phyloP scores from a whole-genome alignment of 2,113 vertebrate species.

The Mesitornis unicolor region DNA sequence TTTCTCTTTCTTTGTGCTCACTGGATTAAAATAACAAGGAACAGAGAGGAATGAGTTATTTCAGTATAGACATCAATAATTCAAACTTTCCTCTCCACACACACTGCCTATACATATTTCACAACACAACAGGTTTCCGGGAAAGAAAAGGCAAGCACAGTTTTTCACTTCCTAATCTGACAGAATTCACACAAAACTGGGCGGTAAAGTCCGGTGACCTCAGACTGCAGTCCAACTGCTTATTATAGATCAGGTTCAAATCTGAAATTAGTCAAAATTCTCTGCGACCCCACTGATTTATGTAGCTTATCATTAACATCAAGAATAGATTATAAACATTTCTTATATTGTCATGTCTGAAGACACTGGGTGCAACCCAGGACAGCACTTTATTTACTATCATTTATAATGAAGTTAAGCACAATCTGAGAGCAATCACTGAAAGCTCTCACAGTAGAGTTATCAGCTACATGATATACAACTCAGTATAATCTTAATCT shows the following conservation, averaged over 20 bases:
- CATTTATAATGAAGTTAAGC: background rate
- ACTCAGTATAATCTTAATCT: background rate
- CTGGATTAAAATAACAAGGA: background rate
- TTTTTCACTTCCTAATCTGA: background rate
- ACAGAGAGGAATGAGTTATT: background rate
- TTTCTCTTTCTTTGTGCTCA: background rate
- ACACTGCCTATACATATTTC: background rate
- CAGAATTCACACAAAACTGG: background rate
- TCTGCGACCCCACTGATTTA: background rate
- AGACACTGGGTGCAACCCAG: background rate
- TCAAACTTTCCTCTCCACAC: background rate
- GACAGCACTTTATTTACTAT: background rate
- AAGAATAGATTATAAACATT: background rate
- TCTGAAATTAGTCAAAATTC: background rate
- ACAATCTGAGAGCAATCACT: background rate
- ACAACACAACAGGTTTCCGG: background rate
- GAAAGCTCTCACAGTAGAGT: background rate
- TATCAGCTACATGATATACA: background rate
- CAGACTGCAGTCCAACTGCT: background rate
- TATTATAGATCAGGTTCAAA: background rate
- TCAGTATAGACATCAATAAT: rapidly evolving
- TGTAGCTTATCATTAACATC: background rate
- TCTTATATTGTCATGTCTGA: background rate
- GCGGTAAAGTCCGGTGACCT: background rate
- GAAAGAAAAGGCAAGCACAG: background rate